Evolutionary conservation across 2,797 vertebrate genomes (phyloP), one percentile per base, ranked within the genome.

Genomic region (Siniperca undulata): DNA sequence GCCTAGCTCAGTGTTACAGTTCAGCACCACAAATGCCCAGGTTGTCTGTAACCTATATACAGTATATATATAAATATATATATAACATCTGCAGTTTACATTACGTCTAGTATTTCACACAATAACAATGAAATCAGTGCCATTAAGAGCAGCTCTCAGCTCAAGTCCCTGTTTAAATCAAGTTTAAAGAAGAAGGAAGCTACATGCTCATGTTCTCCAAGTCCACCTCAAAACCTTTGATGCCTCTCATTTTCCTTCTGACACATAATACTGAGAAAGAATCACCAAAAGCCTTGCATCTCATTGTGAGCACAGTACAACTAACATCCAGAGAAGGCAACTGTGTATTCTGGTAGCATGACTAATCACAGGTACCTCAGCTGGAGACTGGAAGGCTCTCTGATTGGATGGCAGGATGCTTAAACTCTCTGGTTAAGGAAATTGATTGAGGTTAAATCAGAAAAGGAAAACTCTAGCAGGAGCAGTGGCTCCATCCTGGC

Each of bases 361-460:
- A 80, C 72, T 74, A 79, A 86, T 86, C 56, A 69, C 67, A 68
- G 58, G 65, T 76, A 34, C 40, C 85, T 72, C 85, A 87, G 85
- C 88, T 78, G 85, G 82, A 86, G 85, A 73, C 74, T 6, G 50
- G 46, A 38, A 38, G 52, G n/a, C 13, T 20, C 48, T 77, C 77
- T 88, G 84, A 89, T 89, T 90, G 80, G 77, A 82, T 50, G 67
- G 69, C 56, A 73, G 75, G 71, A 20, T 52, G 60, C 22, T 48
- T 67, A 34, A 80, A 78, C 13, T 30, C 24, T 78, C 74, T 50
- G 59, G 38, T 81, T 76, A 52, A 71, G 64, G 40, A 75, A 73
- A 16, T 8, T 68, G 81, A 72, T 55, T 78, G 60, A 68, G 72
- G 53, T 86, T 64, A 75, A 77, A 75, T 77, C 4, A 83, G 61